phyloP scores from a whole-genome alignment of 2,888 invertebrate species.

The Carcina quercana region DNA sequence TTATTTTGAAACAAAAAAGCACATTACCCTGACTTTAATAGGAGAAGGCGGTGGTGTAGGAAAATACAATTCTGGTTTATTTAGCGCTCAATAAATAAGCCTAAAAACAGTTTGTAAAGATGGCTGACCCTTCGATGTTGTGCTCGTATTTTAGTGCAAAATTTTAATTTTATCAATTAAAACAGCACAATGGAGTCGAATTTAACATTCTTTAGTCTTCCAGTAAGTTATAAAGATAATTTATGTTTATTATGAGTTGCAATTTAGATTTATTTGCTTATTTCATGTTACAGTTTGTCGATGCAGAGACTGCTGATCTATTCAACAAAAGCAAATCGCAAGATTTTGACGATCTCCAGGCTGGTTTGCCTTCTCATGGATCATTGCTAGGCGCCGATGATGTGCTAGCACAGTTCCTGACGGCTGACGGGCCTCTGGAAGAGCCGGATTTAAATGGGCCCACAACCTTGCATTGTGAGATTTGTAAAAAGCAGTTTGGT shows the following conservation, averaged over 20 bases:
- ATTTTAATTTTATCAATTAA: too few relatives aligned
- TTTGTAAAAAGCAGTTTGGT: slow-evolving; percentile 60
- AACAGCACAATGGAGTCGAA: background rate
- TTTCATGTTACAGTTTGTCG: slow-evolving; percentile 43
- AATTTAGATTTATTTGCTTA: background rate
- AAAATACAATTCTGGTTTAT: too few relatives aligned
- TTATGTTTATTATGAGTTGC: too few relatives aligned
- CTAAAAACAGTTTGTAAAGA: too few relatives aligned
- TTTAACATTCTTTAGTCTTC: slow-evolving; percentile 2
- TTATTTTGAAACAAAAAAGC: too few relatives aligned
- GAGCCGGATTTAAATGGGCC: slow-evolving; percentile 63
- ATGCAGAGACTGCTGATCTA: slow-evolving; percentile 41
- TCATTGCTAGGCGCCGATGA: slow-evolving; percentile 47
- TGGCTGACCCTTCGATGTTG: too few relatives aligned
- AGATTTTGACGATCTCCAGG: slow-evolving; percentile 40
- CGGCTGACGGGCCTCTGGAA: slow-evolving; percentile 54
- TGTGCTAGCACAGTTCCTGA: slow-evolving; percentile 56
- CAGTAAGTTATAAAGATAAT: background rate
- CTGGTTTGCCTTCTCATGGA: slow-evolving; percentile 35
- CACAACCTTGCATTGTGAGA: slow-evolving; percentile 59
- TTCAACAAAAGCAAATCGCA: slow-evolving; percentile 29
- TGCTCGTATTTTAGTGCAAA: too few relatives aligned
- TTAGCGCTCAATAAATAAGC: too few relatives aligned
- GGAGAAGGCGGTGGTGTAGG: too few relatives aligned
- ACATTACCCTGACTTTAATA: too few relatives aligned